Evolutionary conservation across 1,140 invertebrate genomes (phyloP).

Genomic region (Neoseiulus cucumeris): DNA sequence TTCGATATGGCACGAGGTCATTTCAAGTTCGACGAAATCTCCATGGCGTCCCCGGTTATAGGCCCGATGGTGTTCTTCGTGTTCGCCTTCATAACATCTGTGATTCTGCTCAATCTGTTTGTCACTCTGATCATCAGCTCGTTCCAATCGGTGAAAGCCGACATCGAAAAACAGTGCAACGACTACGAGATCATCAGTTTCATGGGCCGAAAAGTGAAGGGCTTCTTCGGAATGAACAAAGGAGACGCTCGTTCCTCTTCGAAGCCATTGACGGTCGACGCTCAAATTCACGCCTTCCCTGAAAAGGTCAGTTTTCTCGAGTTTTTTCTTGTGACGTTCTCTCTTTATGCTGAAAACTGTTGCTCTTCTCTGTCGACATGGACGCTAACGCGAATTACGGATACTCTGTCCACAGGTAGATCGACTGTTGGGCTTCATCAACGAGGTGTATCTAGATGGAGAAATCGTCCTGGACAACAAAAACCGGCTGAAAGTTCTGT

Average conservation of each 20-base stretch:
- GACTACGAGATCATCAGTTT: constrained; percentile 33
- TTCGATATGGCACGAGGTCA: constrained; percentile 37
- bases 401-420: constrained; percentile 20
- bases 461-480: constrained; percentile 23
- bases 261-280: constrained; percentile 16
- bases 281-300: constrained; percentile 26
- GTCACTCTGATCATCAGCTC: constrained; percentile 36
- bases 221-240: neutral
- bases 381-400: too few relatives aligned
- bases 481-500: constrained; percentile 16
- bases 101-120: constrained; percentile 37
- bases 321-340: too few relatives aligned
- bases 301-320: constrained; percentile 20
- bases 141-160: constrained; percentile 28
- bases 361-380: too few relatives aligned
- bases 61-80: constrained; percentile 34
- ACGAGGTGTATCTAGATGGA: constrained; percentile 28
- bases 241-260: neutral
- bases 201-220: constrained; percentile 27
- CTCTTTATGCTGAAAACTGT: too few relatives aligned
- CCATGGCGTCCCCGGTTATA: constrained; percentile 27
- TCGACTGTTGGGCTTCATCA: constrained; percentile 29
- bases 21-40: constrained; percentile 33
- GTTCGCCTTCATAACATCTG: constrained; percentile 33
- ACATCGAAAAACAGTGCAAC: constrained; percentile 26